Evolutionary conservation across 2,797 vertebrate species (phyloP), one percentile per base, ranked within the genome.

Genomic region (Benthosema pterotum): DNA sequence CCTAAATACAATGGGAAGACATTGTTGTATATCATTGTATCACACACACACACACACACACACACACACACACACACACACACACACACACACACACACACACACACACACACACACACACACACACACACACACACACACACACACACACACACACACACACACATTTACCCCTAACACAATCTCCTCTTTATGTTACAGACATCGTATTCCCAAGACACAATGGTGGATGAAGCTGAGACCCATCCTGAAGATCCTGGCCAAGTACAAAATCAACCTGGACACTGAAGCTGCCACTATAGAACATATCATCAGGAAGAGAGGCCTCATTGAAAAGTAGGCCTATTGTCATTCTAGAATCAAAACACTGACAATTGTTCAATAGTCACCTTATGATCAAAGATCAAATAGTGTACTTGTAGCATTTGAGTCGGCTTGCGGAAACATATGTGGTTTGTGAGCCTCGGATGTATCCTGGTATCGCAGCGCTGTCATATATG

Each of bases 201-300:
- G 96, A 58, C 95, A 96, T 67, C 94, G 95, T 80, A 85, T 97
- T 77, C 95, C 96, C 38, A 95, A 91, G 84, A 70, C 65, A 15
- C 92, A 95, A 80, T 97, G 95, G 96, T 97, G 96, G 96, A 80
- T 97, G 47, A 95, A 74, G 67, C 88, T 97, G 64, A 91, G 95
- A 13, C 94, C 95, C 74, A 92, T 97, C 84, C 85, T 97, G 47
- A 97, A 97, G 85, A 93, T 97, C 76, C 84, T 97, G 59, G 96
- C 96, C 72, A 95, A 96, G 79, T 97, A 97, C 17, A 87, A 93
- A 57, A 77, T 92, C 5, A 83, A 72, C 68, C 66, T 95, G 83
- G 95, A 97, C 76, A 94, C 91, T 0, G 93, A 96, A 25, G 91
- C 45, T 0, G 85, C 94, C 14, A 84, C 88, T 25, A 67, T 97